Base-by-base conservation (phyloP, 2,113 vertebrate species). In the Tonatia bakeri region DNA sequence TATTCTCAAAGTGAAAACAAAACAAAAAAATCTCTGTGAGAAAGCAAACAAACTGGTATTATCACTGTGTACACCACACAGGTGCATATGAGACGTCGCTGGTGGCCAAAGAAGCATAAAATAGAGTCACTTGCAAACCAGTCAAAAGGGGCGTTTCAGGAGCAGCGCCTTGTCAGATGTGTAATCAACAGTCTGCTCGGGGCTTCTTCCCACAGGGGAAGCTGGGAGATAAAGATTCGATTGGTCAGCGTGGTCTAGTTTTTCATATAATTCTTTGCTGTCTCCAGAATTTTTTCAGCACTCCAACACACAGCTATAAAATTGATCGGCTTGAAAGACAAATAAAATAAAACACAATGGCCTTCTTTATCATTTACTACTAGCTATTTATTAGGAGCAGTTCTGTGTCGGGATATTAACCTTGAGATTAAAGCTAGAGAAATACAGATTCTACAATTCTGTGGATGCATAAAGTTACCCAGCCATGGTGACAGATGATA, bases 361-460 rank as follows among this genome's bases (percentile, higher is more conserved):
- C 59, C 93, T 92, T 91, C 95, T 97, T 93, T 90, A 88, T 97
- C 96, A 96, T 77, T 96, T 93, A 90, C 85, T 92, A 76, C 67
- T 31, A 92, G 95, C 91, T 95, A 97, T 97, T 96, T 96, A 93
- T 97, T 97, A 93, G 33, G 84, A 96, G 89, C 91, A 95, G 70
- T 24, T 86, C 80, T 91, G 87, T 65, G 83, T 45, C 85, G 94
- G 93, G 93, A 96, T 97, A 97, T 97, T 15, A 87, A 97, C 94
- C 94, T 91, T 75, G 67, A 96, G 96, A 97, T 96, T 97, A 97
- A 96, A 94, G 80, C 93, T 87, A 64, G 83, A 97, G 87, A 97
- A 97, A 96, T 97, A 97, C 85, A 95, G 96, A 97, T 96, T 70
- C 94, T 97, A 95, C 95, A 93, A 81, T 95, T 93, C 91, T 88